Base-by-base conservation (phyloP, 1,140 invertebrate species). In the Andricus grossulariae region DNA sequence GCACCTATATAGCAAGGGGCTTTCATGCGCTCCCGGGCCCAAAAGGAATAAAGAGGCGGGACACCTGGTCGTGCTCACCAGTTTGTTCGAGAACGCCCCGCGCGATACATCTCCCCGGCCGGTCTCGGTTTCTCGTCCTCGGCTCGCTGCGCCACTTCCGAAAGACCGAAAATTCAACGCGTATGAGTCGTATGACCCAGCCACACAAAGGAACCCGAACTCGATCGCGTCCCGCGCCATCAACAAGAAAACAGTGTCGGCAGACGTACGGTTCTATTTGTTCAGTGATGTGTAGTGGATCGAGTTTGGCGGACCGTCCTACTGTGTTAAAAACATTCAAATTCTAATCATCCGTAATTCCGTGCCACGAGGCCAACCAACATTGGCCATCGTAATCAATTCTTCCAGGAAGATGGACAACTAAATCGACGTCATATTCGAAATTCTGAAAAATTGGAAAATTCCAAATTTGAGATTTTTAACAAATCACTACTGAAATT, bases 31-130 rank as follows among this genome's bases (percentile, higher is more conserved):
- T 81, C 79, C 79, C 72, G 80, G 85, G 80, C 84, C 87, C 82
- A 88, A 91, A 90, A 89, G 85, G 85, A 89, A 91, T 91, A 91
- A 91, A 90, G 87, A 88, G 87, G 80, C 85, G 82, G 82, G 85
- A 84, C 89, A 90, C 89, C 89, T 89, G 89, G 88, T 77, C 73
- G 76, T 75, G 66, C 71, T 81, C 89, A 82, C 85, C 90, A 89
- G 88, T 90, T 86, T 83, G 86, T 83, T 84, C 79, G 78, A 81
- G 81, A 81, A 85, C 86, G 83, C 78, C 73, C 75, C 71, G 70
- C 73, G 80, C 70, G 74, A 72, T 54, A 76, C 66, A 18, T 75
- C 75, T 55, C n/a, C 50, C 2, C n/a, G n/a, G 10, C 18, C 51
- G n/a, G 39, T 16, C 72, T 66, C 60, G 45, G 19, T 50, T 74